Evolutionary conservation across 2,797 vertebrate genomes (phyloP), one percentile per base, ranked within the genome.

Genomic region (Nothura maculosa): DNA sequence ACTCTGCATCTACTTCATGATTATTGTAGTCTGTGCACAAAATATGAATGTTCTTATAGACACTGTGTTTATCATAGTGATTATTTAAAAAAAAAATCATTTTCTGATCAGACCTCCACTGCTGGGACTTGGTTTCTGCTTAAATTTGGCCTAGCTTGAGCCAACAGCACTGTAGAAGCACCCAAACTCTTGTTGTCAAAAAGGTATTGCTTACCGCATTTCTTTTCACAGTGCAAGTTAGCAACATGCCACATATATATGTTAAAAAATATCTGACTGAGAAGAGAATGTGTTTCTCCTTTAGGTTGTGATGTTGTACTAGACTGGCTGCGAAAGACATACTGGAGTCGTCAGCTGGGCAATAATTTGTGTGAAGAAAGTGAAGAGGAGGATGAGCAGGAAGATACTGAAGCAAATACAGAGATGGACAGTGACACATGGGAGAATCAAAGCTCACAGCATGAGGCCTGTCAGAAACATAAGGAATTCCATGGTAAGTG

Each of bases 251-350:
- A 8, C 9, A 8, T 72, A 0, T 30, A 1, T 52, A 11, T 4
- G 43, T 54, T 22, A 11, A 5, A 0, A 67, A 58, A 42, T 7
- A 22, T 10, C 9, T 93, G 13, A 6, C 20, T 79, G 76, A 73
- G 62, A 64, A 61, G 32, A 24, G 18, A 22, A 28, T 64, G 4
- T 25, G 38, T 77, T 82, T 81, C 70, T 68, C 4, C n/a, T 21
- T 68, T 76, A 98, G 98, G 98, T 10, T 98, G 99, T 50, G 98
- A 98, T 68, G 98, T 98, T 92, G 98, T 99, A 28, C 97, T 99
- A 91, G 98, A 99, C 38, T 99, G 99, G 99, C 98, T 99, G 21
- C 98, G 99, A 89, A 98, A 98, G 90, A 98, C 98, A 2, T 99
- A 98, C 93, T 99, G 99, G 99, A 99, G 98, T 93, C 98, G 98